phyloP scores from a whole-genome alignment of 1,140 invertebrate species.

The Drosophila setifemur region DNA sequence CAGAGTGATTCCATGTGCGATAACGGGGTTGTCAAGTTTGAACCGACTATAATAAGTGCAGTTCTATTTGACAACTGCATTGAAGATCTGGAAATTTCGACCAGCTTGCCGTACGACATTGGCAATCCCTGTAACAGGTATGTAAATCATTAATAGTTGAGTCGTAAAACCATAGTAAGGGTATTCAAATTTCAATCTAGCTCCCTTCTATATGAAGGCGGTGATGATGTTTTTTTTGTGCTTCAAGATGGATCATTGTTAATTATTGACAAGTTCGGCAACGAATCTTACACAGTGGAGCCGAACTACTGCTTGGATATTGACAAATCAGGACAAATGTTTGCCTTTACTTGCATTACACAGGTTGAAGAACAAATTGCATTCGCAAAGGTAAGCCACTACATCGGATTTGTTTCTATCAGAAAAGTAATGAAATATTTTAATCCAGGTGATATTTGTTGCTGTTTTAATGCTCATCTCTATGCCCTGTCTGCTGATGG shows the following conservation, averaged over 20 bases:
- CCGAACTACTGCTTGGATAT: constrained; percentile 74
- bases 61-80: constrained; percentile 77
- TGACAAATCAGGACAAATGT: constrained; percentile 65
- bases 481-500: constrained; percentile 71
- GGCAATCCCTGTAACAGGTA: constrained; percentile 81
- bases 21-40: constrained; percentile 45
- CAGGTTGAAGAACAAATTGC: constrained; percentile 69
- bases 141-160: background rate
- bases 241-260: constrained; percentile 73
- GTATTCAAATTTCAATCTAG: constrained; percentile 38
- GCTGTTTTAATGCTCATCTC: constrained; percentile 75
- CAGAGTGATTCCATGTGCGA: constrained; percentile 69
- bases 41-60: constrained; percentile 64
- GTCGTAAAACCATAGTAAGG: background rate
- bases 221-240: constrained; percentile 65
- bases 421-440: background rate
- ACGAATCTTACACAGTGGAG: constrained; percentile 65
- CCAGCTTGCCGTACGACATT: constrained; percentile 55
- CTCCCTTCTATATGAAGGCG: constrained; percentile 68
- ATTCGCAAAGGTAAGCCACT: constrained; percentile 31
- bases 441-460: constrained; percentile 51
- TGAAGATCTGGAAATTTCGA: constrained; percentile 66
- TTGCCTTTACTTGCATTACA: constrained; percentile 74
- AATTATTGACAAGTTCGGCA: constrained; percentile 67
- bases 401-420: too few relatives aligned